Evolutionary conservation across 2,113 vertebrate genomes (phyloP).

Genomic region (Myotis yumanensis): DNA sequence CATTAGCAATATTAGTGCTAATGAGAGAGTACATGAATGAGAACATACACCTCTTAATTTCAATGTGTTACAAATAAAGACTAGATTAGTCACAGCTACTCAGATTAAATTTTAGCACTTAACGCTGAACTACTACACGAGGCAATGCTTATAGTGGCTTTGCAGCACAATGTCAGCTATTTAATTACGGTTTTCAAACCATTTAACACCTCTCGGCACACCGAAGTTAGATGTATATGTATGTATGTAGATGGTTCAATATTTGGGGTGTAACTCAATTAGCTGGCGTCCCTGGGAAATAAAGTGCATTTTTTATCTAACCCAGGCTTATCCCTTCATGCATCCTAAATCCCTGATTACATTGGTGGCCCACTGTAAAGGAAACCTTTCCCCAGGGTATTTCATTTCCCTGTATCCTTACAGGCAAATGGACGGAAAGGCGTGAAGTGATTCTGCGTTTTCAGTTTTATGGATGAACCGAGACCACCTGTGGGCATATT

Average conservation of each 20-base stretch:
- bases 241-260: neutral
- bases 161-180: constrained; percentile 59
- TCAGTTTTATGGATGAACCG: neutral
- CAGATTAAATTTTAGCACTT: constrained; percentile 60
- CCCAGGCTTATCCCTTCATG: neutral
- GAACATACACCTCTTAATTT: constrained; percentile 65
- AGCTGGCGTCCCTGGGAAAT: constrained; percentile 11
- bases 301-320: constrained; percentile 43
- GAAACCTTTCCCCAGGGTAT: constrained; percentile 23
- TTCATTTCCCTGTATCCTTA: neutral
- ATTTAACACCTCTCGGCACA: constrained; percentile 52
- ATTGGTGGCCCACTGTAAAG: neutral
- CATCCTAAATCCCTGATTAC: constrained; percentile 15
- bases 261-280: constrained; percentile 61
- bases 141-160: constrained; percentile 25
- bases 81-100: constrained; percentile 74
- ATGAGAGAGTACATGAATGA: constrained; percentile 73
- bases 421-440: neutral
- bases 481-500: neutral
- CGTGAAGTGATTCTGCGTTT: neutral
- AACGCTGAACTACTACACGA: constrained; percentile 52
- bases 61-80: constrained; percentile 73
- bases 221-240: neutral
- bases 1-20: constrained; percentile 70
- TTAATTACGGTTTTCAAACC: constrained; percentile 70